Conservation (phyloP, 37 sponge, comb jelly and placozoan genomes). For the Hexactinellida sp. region DNA sequence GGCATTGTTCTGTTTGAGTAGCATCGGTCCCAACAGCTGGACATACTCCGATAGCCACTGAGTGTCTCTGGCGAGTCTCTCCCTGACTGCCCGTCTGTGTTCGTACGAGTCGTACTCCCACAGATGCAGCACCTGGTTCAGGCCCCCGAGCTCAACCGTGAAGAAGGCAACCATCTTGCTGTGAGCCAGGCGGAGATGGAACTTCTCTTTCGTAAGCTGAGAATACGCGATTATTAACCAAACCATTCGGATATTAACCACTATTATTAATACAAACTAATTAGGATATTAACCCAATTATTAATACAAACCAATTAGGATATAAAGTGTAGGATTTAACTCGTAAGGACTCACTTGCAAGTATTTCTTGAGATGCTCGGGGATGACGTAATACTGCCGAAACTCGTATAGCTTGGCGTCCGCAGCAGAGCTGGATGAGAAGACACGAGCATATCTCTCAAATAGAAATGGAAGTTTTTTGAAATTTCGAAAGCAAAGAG, state of each 20-base stretch:
- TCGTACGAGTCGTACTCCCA: conserved; percentile 40
- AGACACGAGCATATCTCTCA: too few species aligned
- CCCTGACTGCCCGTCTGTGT: conserved; percentile 26
- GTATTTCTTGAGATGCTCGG: conserved; percentile 21
- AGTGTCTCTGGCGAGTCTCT: conserved; percentile 21
- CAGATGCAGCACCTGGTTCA: conserved; percentile 32
- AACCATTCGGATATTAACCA: too few species aligned
- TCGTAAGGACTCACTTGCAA: too few species aligned
- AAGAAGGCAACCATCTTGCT: conserved; percentile 32
- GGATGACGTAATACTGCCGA: conserved; percentile 25
- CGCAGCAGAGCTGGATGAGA: too few species aligned
- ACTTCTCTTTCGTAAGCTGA: conserved; percentile 19
- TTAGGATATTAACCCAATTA: too few species aligned
- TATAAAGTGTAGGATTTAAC: too few species aligned
- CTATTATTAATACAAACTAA: too few species aligned
- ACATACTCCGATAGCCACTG: conserved; percentile 23
- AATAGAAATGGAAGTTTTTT: too few species aligned
- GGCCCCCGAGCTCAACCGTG: conserved; percentile 26
- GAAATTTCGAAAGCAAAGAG: too few species aligned
- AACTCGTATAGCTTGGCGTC: conserved; percentile 34
- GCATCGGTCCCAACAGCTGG: background rate
- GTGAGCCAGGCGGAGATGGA: conserved; percentile 24
- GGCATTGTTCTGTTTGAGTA: background rate
- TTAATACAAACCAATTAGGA: too few species aligned
- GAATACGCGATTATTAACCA: too few species aligned